A percentile compares a stretch with the other conserved stretches of the same genome.
These are phyloP conservation scores for Erinaceus europaeus DNA, from an alignment of 2,113 vertebrate genomes.

Conservation along the genomic window DNA sequence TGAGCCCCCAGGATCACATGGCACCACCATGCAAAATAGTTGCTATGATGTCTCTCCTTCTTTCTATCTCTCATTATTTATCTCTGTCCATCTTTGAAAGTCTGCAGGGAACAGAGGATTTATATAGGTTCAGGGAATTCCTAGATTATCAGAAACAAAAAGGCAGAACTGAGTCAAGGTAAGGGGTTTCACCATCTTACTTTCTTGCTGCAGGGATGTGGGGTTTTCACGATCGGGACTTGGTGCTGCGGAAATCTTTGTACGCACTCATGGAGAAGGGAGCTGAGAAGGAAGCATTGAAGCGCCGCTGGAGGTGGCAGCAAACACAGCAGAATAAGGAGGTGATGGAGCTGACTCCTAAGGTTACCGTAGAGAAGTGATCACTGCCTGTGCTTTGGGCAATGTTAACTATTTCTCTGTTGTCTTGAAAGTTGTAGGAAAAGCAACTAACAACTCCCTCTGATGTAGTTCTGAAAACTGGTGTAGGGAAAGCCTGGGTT, in stretches of 20 bases:
- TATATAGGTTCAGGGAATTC: no score
- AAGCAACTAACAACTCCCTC: background rate
- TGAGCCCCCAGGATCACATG: no score
- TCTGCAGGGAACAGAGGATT: no score
- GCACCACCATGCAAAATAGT: no score
- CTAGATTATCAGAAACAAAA: no score
- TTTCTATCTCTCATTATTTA: no score
- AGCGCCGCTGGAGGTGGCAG: constrained; percentile 96
- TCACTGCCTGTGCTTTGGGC: background rate
- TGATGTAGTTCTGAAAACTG: background rate
- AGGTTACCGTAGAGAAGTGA: background rate
- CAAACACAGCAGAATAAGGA: constrained; percentile 99
- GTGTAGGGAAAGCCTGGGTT: background rate
- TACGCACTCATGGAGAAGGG: constrained; percentile 94
- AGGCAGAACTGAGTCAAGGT: background rate
- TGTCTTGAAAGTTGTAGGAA: background rate
- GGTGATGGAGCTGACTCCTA: constrained; percentile 77
- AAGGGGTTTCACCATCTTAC: background rate
- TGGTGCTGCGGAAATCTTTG: constrained; percentile 94
- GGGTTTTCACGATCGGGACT: constrained; percentile 96
- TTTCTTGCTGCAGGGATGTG: constrained; percentile 90
- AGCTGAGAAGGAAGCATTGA: constrained; percentile 89
- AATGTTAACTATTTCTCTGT: background rate
- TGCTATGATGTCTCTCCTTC: no score
- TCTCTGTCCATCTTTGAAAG: no score